phyloP scores from a whole-genome alignment of 2,113 vertebrate genomes.

The Callocephalon fimbriatum region DNA sequence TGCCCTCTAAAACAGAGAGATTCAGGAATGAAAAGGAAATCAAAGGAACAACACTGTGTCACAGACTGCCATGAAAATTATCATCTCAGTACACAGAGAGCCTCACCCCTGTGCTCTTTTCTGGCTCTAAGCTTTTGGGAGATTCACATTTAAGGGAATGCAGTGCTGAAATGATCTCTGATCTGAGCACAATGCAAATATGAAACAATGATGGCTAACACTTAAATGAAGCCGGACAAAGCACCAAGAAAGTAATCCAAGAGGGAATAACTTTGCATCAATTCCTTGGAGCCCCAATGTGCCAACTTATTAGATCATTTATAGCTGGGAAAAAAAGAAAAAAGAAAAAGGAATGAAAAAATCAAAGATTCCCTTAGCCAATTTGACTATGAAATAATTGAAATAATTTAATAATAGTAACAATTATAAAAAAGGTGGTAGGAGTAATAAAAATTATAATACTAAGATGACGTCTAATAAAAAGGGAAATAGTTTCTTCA shows the following conservation, averaged over 20 bases:
- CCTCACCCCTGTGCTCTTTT: background rate
- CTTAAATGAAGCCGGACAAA: constrained; percentile 37
- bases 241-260: background rate
- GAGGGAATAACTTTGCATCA: background rate
- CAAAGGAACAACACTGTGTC: background rate
- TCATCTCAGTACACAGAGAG: background rate
- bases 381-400: background rate
- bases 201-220: constrained; percentile 21
- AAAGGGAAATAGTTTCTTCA: background rate
- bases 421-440: background rate
- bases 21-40: background rate
- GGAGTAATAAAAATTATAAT: background rate
- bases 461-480: background rate
- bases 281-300: background rate
- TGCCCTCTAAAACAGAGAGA: background rate
- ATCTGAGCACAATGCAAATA: constrained; percentile 3
- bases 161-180: background rate
- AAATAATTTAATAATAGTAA: background rate
- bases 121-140: background rate
- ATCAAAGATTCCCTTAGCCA: background rate
- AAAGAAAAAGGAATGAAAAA: background rate
- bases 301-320: background rate
- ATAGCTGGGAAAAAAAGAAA: background rate
- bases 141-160: background rate
- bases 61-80: background rate